These are phyloP conservation scores for Hemithea aestivaria DNA, from an alignment of 2,888 invertebrate species.

Conservation along the genomic window DNA sequence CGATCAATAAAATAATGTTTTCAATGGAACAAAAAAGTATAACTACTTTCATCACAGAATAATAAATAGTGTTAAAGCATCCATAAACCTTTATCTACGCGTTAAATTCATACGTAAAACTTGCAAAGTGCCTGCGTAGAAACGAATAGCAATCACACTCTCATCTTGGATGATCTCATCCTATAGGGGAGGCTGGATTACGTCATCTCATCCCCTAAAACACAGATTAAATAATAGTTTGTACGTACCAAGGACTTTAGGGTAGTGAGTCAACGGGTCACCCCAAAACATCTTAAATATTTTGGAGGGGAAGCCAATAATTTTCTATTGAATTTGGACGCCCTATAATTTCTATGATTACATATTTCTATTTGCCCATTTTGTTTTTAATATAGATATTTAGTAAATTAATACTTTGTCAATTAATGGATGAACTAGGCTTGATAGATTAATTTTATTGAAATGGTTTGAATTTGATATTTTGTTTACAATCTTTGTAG, in stretches of 20 bases:
- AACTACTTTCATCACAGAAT: too few relatives aligned
- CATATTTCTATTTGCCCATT: not conserved
- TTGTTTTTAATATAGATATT: not conserved
- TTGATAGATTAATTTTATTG: too few relatives aligned
- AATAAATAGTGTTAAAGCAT: too few relatives aligned
- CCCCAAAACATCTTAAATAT: slow-evolving; percentile 37
- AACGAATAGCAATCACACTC: slow-evolving; percentile 21
- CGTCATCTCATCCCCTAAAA: slow-evolving; percentile 42
- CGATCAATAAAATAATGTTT: too few relatives aligned
- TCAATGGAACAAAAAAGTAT: too few relatives aligned
- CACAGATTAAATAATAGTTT: slow-evolving; percentile 5
- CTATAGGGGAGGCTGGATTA: slow-evolving; percentile 50
- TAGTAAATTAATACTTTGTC: too few relatives aligned
- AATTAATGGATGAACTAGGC: too few relatives aligned
- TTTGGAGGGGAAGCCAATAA: slow-evolving; percentile 14
- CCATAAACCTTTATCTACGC: not conserved
- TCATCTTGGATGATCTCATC: slow-evolving; percentile 55
- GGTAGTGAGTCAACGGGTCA: slow-evolving; percentile 64
- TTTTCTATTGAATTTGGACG: slow-evolving; percentile 6
- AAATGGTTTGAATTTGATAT: too few relatives aligned
- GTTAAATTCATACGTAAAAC: not conserved
- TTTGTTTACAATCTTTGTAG: too few relatives aligned
- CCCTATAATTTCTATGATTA: slow-evolving; percentile 2
- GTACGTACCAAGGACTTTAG: slow-evolving; percentile 28
- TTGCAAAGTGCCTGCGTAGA: slow-evolving; percentile 31